These are phyloP conservation scores for Loripinus fragilis DNA, from an alignment of 2,888 invertebrate species.

Conservation along the genomic window DNA sequence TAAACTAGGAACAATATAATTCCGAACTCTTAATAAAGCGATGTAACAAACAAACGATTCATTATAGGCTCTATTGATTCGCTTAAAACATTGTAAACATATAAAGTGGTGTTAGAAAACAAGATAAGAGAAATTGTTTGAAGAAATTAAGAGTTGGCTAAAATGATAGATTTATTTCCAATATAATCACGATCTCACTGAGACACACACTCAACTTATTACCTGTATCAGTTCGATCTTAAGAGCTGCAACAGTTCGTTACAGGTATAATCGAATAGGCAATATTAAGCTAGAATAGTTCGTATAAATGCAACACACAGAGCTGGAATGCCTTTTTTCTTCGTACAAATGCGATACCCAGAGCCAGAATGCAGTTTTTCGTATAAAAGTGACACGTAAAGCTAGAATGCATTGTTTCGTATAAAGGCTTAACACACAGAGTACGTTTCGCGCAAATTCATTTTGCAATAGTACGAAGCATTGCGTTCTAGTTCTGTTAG, in stretches of 20 bases:
- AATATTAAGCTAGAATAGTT: too few relatives aligned
- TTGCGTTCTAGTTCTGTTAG: too few relatives aligned
- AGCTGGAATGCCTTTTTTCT: too few relatives aligned
- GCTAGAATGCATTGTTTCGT: too few relatives aligned
- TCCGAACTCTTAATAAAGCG: conserved; percentile 60
- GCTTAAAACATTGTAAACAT: conserved; percentile 60
- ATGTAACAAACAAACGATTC: conserved; percentile 59
- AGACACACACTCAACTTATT: conserved; percentile 27
- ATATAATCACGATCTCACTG: conserved; percentile 33
- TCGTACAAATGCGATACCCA: too few relatives aligned
- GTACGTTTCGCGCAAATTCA: too few relatives aligned
- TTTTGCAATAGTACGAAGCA: too few relatives aligned
- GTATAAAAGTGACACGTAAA: too few relatives aligned
- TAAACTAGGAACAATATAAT: conserved; percentile 61
- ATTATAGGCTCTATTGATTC: conserved; percentile 59
- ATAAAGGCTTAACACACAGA: too few relatives aligned
- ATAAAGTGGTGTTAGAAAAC: conserved; percentile 54
- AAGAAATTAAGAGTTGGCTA: conserved; percentile 35
- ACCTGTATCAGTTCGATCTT: conserved; percentile 2
- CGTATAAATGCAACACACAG: too few relatives aligned
- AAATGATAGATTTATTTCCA: conserved; percentile 57
- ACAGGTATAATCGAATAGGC: not conserved
- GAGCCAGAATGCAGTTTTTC: too few relatives aligned
- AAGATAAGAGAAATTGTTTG: conserved; percentile 62
- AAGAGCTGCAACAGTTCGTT: not conserved